Evolutionary conservation across 1,140 invertebrate species (phyloP).

Genomic region (Prorops nasuta): DNA sequence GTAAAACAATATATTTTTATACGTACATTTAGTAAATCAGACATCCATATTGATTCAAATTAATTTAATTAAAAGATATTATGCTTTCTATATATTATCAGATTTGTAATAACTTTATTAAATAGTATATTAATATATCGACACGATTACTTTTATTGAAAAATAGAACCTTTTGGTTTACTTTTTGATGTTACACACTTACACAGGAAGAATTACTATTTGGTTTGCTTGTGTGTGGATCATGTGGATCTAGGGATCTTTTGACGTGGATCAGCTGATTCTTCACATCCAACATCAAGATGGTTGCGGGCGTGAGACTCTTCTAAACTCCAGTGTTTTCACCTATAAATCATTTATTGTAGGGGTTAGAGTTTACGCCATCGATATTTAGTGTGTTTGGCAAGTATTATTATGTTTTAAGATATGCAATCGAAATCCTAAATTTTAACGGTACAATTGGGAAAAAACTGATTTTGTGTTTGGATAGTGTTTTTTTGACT

Average conservation of each 20-base stretch:
- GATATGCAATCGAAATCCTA: neutral
- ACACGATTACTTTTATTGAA: no score
- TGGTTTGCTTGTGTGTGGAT: no score
- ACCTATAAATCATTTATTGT: constrained; percentile 23
- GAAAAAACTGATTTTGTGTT: neutral
- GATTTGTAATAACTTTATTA: no score
- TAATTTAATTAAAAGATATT: no score
- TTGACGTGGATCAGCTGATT: constrained; percentile 41
- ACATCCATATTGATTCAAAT: no score
- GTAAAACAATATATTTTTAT: no score
- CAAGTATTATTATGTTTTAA: constrained; percentile 19
- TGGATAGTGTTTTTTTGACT: constrained; percentile 6
- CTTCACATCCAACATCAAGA: constrained; percentile 25
- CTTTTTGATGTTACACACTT: no score
- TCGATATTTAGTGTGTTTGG: constrained; percentile 18
- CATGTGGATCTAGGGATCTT: constrained; percentile 22
- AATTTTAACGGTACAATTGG: neutral
- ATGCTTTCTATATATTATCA: no score
- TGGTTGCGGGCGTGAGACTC: constrained; percentile 27
- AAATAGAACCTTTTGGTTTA: no score
- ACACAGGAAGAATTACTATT: no score
- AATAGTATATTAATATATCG: no score
- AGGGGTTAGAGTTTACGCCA: constrained; percentile 20
- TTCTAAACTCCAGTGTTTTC: constrained; percentile 29
- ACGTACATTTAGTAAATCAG: no score